Evolutionary conservation across 2,888 invertebrate species (phyloP).

Genomic region (Agonum fuliginosum): DNA sequence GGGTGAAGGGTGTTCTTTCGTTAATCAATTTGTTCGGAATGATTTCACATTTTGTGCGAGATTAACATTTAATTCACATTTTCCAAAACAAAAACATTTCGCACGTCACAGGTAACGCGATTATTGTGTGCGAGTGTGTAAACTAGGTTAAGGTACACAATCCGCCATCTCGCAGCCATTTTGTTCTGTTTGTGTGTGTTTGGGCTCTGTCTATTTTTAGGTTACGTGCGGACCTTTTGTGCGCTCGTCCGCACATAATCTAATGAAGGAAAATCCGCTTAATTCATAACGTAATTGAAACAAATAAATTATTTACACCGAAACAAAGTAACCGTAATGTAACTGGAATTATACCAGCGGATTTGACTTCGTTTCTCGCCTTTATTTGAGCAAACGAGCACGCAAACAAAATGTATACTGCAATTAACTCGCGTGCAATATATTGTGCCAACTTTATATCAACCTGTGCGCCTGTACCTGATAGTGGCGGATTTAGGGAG

Average conservation of each 20-base stretch:
- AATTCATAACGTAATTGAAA: slow-evolving; percentile 53
- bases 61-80: slow-evolving; percentile 13
- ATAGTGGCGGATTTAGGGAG: too few species aligned
- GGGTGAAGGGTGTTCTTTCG: background rate
- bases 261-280: slow-evolving; percentile 50
- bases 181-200: background rate
- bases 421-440: background rate
- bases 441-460: background rate
- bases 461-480: too few species aligned
- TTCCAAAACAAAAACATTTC: slow-evolving; percentile 19
- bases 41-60: slow-evolving; percentile 14
- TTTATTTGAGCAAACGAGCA: slow-evolving; percentile 7
- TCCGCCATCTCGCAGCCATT: background rate
- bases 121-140: background rate
- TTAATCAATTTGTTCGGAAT: slow-evolving; percentile 12
- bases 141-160: slow-evolving; percentile 27
- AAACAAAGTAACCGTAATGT: slow-evolving; percentile 43
- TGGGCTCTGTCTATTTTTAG: slow-evolving; percentile 36
- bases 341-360: slow-evolving; percentile 8
- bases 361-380: slow-evolving; percentile 32
- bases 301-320: slow-evolving; percentile 50
- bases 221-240: slow-evolving; percentile 33
- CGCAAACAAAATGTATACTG: background rate
- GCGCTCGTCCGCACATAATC: slow-evolving; percentile 33
- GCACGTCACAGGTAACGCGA: slow-evolving; percentile 23